phyloP scores from a whole-genome alignment of 2,113 vertebrate genomes.

The Poecilia latipinna region DNA sequence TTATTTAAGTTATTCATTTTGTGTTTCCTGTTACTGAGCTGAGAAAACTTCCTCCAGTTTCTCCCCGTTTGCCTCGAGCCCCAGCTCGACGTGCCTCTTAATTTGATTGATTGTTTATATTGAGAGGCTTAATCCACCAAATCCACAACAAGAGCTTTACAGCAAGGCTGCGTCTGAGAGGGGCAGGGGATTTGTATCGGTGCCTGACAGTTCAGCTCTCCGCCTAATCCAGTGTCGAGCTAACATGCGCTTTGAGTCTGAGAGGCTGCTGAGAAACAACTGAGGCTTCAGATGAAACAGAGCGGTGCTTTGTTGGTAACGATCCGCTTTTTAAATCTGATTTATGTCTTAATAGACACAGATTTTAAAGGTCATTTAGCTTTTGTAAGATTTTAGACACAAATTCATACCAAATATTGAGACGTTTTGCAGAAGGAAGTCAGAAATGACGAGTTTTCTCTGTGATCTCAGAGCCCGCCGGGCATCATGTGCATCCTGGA shows the following conservation, averaged over 20 bases:
- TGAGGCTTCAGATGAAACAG: not conserved
- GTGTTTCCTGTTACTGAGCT: not conserved
- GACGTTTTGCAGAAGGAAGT: not conserved
- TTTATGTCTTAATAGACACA: not conserved
- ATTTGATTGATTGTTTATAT: constrained; percentile 58
- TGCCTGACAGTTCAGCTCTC: constrained; percentile 40
- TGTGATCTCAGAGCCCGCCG: constrained; percentile 87
- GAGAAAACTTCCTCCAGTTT: constrained; percentile 24
- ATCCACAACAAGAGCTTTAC: constrained; percentile 61
- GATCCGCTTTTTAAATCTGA: not conserved
- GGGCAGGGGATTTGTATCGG: constrained; percentile 34
- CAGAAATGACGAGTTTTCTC: not conserved
- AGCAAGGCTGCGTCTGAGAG: constrained; percentile 44
- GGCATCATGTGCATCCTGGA: constrained; percentile 97
- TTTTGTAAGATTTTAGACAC: too few species aligned
- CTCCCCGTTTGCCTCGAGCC: constrained; percentile 25
- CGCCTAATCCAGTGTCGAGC: constrained; percentile 56
- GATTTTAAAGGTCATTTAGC: not conserved
- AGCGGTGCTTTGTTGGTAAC: not conserved
- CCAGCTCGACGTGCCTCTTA: constrained; percentile 46
- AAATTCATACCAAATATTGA: too few species aligned
- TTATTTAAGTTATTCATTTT: too few species aligned
- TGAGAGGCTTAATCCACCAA: constrained; percentile 67
- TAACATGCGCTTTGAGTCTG: constrained; percentile 24
- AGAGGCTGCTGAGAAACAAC: constrained; percentile 26